A percentile compares a stretch with the other conserved stretches of the same genome.
Evolutionary conservation across 2,888 invertebrate genomes (phyloP).

Genomic region (Harpagoxenus sublaevis): DNA sequence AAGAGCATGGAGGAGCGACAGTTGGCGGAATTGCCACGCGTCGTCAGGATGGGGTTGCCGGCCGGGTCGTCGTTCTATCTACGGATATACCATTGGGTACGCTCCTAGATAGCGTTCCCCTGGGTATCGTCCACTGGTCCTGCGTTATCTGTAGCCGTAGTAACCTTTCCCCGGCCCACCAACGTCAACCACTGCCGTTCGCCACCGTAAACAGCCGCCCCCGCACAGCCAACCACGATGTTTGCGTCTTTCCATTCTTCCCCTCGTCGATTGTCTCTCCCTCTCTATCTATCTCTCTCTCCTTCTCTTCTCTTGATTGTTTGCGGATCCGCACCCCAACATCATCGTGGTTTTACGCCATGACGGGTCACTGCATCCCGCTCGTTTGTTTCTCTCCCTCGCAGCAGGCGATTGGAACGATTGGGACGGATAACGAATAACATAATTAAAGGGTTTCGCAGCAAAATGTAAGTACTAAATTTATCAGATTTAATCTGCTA

Average conservation of each 20-base stretch:
- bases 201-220: conserved; percentile 34
- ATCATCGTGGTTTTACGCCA: conserved; percentile 29
- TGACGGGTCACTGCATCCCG: conserved; percentile 17
- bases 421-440: conserved; percentile 26
- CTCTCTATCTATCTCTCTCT: neutral
- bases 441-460: conserved; percentile 6
- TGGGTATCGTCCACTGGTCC: conserved; percentile 76
- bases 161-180: conserved; percentile 50
- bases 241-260: conserved; percentile 46
- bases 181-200: conserved; percentile 23
- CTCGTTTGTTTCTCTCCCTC: conserved; percentile 25
- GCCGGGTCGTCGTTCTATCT: conserved; percentile 74
- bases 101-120: conserved; percentile 75
- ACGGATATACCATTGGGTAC: conserved; percentile 73
- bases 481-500: neutral
- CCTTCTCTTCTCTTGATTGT: conserved; percentile 8
- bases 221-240: conserved; percentile 8
- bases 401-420: neutral
- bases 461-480: neutral
- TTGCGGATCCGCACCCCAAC: conserved; percentile 14
- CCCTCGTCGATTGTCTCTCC: neutral
- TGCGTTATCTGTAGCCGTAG: conserved; percentile 72
- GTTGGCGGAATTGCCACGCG: conserved; percentile 68
- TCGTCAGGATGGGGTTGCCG: conserved; percentile 67
- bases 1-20: conserved; percentile 45